Evolutionary conservation across 2,888 invertebrate genomes (phyloP).

Genomic region (Macrosoma leucophasiata): DNA sequence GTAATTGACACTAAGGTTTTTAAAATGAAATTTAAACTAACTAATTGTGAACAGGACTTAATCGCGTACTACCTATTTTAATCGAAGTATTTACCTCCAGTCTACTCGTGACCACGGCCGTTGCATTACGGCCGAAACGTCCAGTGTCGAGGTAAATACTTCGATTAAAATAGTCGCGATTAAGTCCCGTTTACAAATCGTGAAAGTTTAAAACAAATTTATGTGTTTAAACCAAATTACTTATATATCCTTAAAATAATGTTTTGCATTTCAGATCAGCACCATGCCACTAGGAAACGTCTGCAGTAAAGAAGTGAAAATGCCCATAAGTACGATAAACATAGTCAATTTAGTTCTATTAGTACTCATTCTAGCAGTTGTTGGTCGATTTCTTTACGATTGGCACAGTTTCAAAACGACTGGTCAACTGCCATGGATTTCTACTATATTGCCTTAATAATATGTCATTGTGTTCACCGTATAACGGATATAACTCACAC

Average conservation of each 20-base stretch:
- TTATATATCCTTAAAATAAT: neutral
- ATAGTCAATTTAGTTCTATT: conserved; percentile 82
- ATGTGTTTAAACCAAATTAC: neutral
- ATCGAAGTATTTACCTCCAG: too few species aligned
- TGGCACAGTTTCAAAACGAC: conserved; percentile 87
- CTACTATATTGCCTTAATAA: conserved; percentile 83
- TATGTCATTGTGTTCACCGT: too few species aligned
- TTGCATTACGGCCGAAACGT: too few species aligned
- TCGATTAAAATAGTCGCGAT: too few species aligned
- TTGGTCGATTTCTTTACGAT: conserved; percentile 86
- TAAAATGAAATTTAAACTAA: too few species aligned
- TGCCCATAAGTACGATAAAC: conserved; percentile 81
- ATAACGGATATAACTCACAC: too few species aligned
- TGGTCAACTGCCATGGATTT: conserved; percentile 89
- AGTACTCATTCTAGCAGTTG: conserved; percentile 79
- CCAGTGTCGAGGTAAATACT: too few species aligned
- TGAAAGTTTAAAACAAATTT: too few species aligned
- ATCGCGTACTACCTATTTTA: too few species aligned
- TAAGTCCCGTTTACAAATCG: neutral
- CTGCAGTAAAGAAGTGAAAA: conserved; percentile 67
- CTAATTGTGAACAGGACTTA: too few species aligned
- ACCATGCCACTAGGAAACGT: conserved; percentile 81
- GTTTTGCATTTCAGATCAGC: conserved; percentile 75
- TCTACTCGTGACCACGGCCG: too few species aligned
- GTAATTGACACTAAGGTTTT: too few species aligned